A percentile compares a stretch with the other conserved stretches of the same genome.
phyloP scores from a whole-genome alignment of 2,888 invertebrate genomes.

The Amphipoea lucens region DNA sequence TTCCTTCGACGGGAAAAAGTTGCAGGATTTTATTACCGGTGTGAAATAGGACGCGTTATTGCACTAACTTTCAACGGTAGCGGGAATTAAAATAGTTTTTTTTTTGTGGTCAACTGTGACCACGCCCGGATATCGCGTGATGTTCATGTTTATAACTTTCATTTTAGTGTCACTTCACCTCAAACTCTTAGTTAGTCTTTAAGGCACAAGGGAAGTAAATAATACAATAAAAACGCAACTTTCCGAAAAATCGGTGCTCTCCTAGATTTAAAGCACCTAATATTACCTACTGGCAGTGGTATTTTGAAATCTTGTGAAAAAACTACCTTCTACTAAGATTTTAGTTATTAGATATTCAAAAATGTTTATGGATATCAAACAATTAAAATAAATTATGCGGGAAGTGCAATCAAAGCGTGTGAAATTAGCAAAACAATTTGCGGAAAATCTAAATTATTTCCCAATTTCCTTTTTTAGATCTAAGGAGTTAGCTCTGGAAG shows the following conservation, averaged over 20 bases:
- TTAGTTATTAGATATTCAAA: neutral
- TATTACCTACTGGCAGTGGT: neutral
- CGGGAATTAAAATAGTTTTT: constrained; percentile 85
- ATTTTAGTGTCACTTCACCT: constrained; percentile 25
- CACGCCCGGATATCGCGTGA: constrained; percentile 68
- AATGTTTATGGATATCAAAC: too few species aligned
- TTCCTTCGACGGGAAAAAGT: constrained; percentile 89
- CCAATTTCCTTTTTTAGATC: constrained; percentile 12
- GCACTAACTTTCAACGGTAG: constrained; percentile 86
- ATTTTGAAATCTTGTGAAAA: neutral
- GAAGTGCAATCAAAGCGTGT: constrained; percentile 5
- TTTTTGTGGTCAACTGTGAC: constrained; percentile 82
- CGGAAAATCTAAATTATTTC: constrained; percentile 27
- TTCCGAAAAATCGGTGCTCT: too few species aligned
- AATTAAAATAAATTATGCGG: neutral
- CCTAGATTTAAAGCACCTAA: neutral
- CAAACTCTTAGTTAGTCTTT: neutral
- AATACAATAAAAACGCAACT: neutral
- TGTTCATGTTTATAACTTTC: constrained; percentile 66
- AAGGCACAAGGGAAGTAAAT: neutral
- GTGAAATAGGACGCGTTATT: constrained; percentile 90
- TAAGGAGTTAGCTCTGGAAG: neutral
- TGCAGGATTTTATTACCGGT: constrained; percentile 89
- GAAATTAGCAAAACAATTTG: constrained; percentile 18
- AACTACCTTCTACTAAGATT: too few species aligned